Evolutionary conservation across 2,113 vertebrate genomes (phyloP).

Genomic region (Furnarius figulus): DNA sequence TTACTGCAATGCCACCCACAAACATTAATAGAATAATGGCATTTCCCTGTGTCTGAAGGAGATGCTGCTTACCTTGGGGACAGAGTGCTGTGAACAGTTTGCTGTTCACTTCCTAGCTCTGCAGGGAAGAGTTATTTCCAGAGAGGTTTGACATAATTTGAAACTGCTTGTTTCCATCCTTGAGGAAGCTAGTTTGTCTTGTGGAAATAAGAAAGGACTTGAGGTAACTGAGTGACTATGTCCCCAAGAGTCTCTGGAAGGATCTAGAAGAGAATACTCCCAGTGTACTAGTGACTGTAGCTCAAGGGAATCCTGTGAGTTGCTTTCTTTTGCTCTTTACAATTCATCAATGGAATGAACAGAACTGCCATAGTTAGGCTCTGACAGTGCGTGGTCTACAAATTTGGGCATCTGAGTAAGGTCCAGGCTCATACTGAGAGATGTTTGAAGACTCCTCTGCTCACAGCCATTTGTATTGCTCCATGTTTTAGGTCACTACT

Average conservation of each 20-base stretch:
- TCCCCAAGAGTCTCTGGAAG: background rate
- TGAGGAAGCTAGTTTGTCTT: background rate
- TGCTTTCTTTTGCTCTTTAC: background rate
- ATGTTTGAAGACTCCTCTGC: fast-evolving
- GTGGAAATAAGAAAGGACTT: background rate
- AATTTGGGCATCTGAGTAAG: background rate
- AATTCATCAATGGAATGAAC: background rate
- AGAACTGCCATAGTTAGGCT: background rate
- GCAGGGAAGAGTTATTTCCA: background rate
- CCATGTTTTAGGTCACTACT: background rate
- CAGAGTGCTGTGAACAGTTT: background rate
- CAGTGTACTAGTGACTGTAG: background rate
- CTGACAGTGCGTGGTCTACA: background rate
- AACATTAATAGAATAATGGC: background rate
- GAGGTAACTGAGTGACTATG: background rate
- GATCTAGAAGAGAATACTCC: background rate
- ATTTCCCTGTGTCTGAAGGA: background rate
- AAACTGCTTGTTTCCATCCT: background rate
- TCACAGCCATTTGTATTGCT: background rate
- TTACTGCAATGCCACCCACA: background rate
- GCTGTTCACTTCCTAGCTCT: background rate
- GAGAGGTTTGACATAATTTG: background rate
- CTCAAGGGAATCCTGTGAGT: background rate
- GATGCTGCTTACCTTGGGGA: background rate
- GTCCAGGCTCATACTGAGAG: fast-evolving